Base-by-base conservation (phyloP, 1,140 invertebrate species). In the Ctenoplectra terminalis region DNA sequence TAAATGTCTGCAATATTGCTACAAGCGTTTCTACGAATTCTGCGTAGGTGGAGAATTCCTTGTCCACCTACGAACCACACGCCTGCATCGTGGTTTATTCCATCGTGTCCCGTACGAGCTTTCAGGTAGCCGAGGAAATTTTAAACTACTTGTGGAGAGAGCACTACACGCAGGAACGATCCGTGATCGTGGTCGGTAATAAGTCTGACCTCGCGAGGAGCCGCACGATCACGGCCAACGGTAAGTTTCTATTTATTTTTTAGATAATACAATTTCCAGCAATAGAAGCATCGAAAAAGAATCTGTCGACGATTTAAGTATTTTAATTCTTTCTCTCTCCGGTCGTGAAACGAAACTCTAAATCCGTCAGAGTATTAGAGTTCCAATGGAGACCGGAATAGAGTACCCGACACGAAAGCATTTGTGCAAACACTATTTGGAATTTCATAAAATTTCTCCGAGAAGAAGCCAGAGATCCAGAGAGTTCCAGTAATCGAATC, bases 121-220 rank as follows among this genome's bases (percentile, higher is more conserved):
- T 98, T 90, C 95, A 96, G 85, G 94, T 96, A 52, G 97, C 97
- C 13, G 96, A 96, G 76, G 97, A 98, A 88, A 96, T 97, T 78
- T 94, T 98, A 56, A 96, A 96, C 85, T 98, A 98, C 90, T 93
- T 98, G 43, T 97, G 96, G 95, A 93, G 96, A 79, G 96, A 97
- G 88, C 96, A 96, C 85, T 96, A 96, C 84, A 97, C 96, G 1
- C 95, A 96, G 82, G 96, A 97, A 40, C 95, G 97, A 90, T 96
- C 97, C 3, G 97, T 98, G 34, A 98, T 99, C 78, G 95, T 99
- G 6, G 98, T 98, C 15, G 98, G 97, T 54, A 99, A 99, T 92
- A 99, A 99, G 92, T 97, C 97, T 5, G 98, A 99, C 90, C 94
- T 99, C 63, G 98, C 97, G 0, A 94, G 98, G 87, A 97, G 97